A percentile compares a stretch with the other conserved stretches of the same genome.
Conservation (phyloP, 2,113 vertebrate species). For the Otis tarda region DNA sequence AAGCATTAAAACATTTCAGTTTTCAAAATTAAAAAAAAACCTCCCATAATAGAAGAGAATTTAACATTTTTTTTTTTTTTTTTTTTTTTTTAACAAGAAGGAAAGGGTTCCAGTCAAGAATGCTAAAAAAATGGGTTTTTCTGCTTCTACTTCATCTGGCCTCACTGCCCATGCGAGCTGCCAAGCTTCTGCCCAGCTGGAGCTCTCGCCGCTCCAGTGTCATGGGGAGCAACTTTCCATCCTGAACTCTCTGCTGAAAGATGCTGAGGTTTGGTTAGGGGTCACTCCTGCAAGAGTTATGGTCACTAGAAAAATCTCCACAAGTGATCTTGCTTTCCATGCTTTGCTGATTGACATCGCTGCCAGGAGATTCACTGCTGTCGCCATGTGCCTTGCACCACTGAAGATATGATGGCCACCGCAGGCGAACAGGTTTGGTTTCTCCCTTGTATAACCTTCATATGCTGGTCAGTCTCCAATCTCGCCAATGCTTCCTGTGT, state of each 20-base stretch:
- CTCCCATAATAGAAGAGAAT: not conserved
- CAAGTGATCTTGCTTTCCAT: not conserved
- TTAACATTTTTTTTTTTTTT: not conserved
- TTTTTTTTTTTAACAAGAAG: not conserved
- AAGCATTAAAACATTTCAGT: not conserved
- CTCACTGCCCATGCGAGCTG: not conserved
- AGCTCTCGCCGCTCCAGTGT: rapidly evolving
- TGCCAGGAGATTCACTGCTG: rapidly evolving
- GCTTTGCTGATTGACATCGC: not conserved
- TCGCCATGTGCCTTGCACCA: rapidly evolving
- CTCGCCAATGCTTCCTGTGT: not conserved
- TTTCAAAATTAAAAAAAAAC: not conserved
- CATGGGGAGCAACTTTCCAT: not conserved
- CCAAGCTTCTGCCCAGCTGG: not conserved
- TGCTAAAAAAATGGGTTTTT: not conserved
- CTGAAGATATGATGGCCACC: rapidly evolving
- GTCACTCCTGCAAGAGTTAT: not conserved
- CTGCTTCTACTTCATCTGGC: not conserved
- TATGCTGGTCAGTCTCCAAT: not conserved
- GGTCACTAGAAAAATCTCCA: not conserved
- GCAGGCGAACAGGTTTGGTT: not conserved
- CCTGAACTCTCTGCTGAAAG: not conserved
- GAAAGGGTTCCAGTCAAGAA: not conserved
- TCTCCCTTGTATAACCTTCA: not conserved
- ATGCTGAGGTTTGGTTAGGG: not conserved